Evolutionary conservation across 1,140 invertebrate species (phyloP), one percentile per base, ranked within the genome.

Genomic region (Lepidurus apus): DNA sequence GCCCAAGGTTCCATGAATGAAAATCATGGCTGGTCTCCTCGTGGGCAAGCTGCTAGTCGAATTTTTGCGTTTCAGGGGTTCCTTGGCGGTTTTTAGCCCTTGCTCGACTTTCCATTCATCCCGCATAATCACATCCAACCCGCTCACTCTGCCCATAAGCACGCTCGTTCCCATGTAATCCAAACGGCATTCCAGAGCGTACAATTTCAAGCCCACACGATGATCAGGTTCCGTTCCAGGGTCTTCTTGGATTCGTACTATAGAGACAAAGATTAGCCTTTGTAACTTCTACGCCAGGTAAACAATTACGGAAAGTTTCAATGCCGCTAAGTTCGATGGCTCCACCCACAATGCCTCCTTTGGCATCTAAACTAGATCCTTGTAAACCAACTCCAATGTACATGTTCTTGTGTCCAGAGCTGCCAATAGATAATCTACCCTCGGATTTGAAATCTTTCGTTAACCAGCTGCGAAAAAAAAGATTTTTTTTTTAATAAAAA

Each of bases 121-220:
- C 77, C 90, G 87, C 73, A 96, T 86, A 74, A 90, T 91, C 1
- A 95, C 91, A 34, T 83, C 90, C 53, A 98, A 89, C 24, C 90
- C 89, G 79, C 93, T 95, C 5, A 97, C 93, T 75, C 96, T 86
- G 1, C 91, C 92, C 93, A 98, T 95, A 73, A 98, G 86, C 53
- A 96, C 94, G 81, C 87, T 88, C 8, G 94, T 94, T 77, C 95
- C 96, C 96, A 98, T 98, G 85, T 98, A 98, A 87, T 98, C 97
- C 34, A 98, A 85, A 24, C 95, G 88, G 79, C 95, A 88, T 85
- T 98, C 95, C 8, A 97, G 84, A 1, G 95, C 94, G 82, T 91
- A 91, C 74, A 97, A 88, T 83, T 91, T 91, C 74, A 97, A 84
- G n/a, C 93, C 92, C 45, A 95, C 87, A 74, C 91, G 92, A 85